Conservation (phyloP, 2,888 invertebrate species). For the Steinernema carpocapsae region DNA sequence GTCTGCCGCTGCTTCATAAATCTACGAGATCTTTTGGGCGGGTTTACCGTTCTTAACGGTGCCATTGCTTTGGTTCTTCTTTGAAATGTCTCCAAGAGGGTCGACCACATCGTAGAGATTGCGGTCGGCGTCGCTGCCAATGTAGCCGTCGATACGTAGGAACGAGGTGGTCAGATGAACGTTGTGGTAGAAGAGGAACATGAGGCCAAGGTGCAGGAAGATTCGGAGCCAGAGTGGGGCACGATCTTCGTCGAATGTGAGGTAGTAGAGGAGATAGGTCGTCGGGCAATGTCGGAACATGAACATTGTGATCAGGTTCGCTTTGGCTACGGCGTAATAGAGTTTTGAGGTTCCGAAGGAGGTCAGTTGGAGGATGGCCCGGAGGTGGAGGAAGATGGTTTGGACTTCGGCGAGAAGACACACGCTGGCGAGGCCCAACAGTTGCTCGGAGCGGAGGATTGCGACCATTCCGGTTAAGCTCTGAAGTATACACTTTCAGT, state of each 20-base stretch:
- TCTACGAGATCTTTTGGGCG: neutral
- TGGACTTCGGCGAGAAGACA: conserved; percentile 33
- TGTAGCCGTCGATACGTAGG: conserved; percentile 26
- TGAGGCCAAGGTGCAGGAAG: neutral
- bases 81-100: conserved; percentile 21
- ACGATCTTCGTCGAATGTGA: conserved; percentile 1
- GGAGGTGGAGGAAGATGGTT: conserved; percentile 33
- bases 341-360: conserved; percentile 21
- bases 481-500: conserved; percentile 19
- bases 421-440: conserved; percentile 20
- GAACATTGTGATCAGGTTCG: conserved; percentile 27
- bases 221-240: conserved; percentile 23
- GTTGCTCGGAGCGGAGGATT: conserved; percentile 9
- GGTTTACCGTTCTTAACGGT: neutral
- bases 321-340: conserved; percentile 2
- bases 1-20: too few relatives aligned
- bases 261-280: conserved; percentile 21
- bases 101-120: conserved; percentile 30
- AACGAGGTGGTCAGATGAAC: conserved; percentile 4
- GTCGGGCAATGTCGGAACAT: conserved; percentile 27
- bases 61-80: neutral
- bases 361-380: conserved; percentile 21
- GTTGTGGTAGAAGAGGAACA: conserved; percentile 32
- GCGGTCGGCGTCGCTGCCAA: conserved; percentile 22
- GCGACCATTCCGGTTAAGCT: conserved; percentile 1